phyloP scores from a whole-genome alignment of 2,888 invertebrate species.

The Spodoptera exigua region DNA sequence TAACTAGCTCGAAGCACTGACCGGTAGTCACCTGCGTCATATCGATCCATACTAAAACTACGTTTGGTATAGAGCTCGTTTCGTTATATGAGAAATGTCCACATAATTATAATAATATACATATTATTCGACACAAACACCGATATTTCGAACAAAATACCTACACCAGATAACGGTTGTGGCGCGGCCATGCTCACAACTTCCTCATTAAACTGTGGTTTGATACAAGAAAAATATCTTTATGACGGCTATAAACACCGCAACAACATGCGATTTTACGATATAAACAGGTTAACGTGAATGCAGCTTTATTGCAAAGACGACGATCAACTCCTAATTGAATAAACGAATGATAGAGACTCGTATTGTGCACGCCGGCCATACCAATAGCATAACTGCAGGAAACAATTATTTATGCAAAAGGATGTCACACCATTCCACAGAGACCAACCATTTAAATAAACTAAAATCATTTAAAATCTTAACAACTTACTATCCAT shows the following conservation, averaged over 20 bases:
- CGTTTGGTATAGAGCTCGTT: too few species aligned
- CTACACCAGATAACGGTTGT: slow-evolving; percentile 13
- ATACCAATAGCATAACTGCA: slow-evolving; percentile 36
- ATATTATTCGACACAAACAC: slow-evolving; percentile 20
- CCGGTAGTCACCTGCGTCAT: too few species aligned
- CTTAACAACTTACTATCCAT: slow-evolving; percentile 75
- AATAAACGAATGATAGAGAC: slow-evolving; percentile 22
- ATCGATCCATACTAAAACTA: too few species aligned
- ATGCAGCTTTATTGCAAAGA: slow-evolving; percentile 19
- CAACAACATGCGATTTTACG: slow-evolving; percentile 4
- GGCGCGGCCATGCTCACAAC: slow-evolving; percentile 3
- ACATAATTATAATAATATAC: not conserved
- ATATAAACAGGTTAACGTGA: slow-evolving; percentile 4
- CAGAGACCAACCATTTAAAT: slow-evolving; percentile 29
- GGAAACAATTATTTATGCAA: slow-evolving; percentile 58
- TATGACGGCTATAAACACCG: slow-evolving; percentile 1
- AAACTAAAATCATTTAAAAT: slow-evolving; percentile 53
- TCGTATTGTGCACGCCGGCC: slow-evolving; percentile 20
- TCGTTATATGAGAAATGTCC: slow-evolving; percentile 4
- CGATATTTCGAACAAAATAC: slow-evolving; percentile 5
- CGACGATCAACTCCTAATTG: slow-evolving; percentile 23
- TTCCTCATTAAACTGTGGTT: slow-evolving; percentile 10
- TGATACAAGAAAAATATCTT: slow-evolving; percentile 12
- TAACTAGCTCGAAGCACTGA: too few species aligned
- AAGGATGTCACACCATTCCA: slow-evolving; percentile 38